Conservation (phyloP, 2,113 vertebrate species). For the Leptobrachium leishanense region DNA sequence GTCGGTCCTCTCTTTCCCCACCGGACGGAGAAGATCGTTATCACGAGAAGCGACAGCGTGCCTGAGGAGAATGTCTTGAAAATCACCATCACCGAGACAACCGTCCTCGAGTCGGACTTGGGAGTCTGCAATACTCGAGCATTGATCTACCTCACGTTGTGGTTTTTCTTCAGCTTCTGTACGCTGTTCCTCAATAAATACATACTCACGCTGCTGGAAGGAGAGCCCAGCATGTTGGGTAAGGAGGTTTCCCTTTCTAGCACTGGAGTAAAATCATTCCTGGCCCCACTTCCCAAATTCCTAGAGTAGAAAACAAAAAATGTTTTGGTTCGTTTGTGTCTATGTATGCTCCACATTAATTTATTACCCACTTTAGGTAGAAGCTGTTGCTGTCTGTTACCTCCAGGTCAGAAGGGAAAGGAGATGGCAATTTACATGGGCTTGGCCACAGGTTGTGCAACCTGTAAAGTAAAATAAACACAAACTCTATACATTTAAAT, state of each 20-base stretch:
- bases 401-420: too few species aligned
- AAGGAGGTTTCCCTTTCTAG: slow-evolving; percentile 42
- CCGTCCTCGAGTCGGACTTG: slow-evolving; percentile 83
- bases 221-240: slow-evolving; percentile 94
- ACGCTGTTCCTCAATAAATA: slow-evolving; percentile 97
- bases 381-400: too few species aligned
- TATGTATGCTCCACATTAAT: too few species aligned
- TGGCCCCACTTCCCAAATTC: neutral
- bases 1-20: slow-evolving; percentile 65
- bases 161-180: slow-evolving; percentile 98
- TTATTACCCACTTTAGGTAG: too few species aligned
- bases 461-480: too few species aligned
- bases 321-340: too few species aligned
- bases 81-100: slow-evolving; percentile 91
- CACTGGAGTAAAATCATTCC: too few species aligned
- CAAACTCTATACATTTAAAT: too few species aligned
- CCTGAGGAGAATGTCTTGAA: slow-evolving; percentile 82
- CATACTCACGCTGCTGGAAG: slow-evolving; percentile 88
- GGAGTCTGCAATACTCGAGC: slow-evolving; percentile 84
- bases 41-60: slow-evolving; percentile 75
- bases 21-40: slow-evolving; percentile 74
- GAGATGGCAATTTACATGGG: too few species aligned
- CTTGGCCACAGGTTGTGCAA: too few species aligned
- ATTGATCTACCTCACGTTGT: slow-evolving; percentile 79
- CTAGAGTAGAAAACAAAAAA: too few species aligned